Evolutionary conservation across 2,113 vertebrate species (phyloP), one percentile per base, ranked within the genome.

Genomic region (Microcebus lehilahytsara): DNA sequence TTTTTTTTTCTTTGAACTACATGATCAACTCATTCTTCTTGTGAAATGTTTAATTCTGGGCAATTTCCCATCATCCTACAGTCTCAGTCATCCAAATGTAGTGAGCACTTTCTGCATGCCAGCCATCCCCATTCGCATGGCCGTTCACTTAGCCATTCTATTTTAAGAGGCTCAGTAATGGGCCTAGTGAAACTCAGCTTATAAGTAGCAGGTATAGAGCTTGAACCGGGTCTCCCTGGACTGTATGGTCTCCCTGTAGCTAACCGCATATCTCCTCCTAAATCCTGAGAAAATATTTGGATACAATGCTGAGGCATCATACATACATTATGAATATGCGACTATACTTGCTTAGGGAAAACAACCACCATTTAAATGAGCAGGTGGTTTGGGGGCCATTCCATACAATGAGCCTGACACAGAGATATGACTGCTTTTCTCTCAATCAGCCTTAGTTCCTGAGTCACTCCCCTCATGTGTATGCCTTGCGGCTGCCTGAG

Each of bases 81-180:
- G 17, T 53, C 37, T 91, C 25, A 9, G 3, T 25, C 75, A 79
- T 30, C 86, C 86, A 56, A 0, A 56, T n/a, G 1, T 32, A 46
- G 3, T 30, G 11, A 64, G 30, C 30, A 20, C 16, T 78, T 16
- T 13, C 56, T 30, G 37, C 4, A 6, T 53, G 32, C 42, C 0
- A 10, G 4, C 25, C 19, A 0, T 13, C 10, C 1, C 27, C 40
- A 34, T 16, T 67, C 56, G 40, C 1, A 2, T 34, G 27, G 49
- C 62, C 12, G 62, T 46, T 80, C 53, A 53, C 64, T 92, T n/a
- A 32, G 53, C 30, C 22, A 25, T 32, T 77, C 53, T 9, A 27
- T 72, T 64, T 37, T n/a, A 22, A 46, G 19, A 62, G 30, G 14
- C n/a, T 56, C 19, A 12, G 27, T 37, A 49, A 40, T 10, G 10